Conservation (phyloP, 2,797 vertebrate species). For the Bryconaethiops microstoma region DNA sequence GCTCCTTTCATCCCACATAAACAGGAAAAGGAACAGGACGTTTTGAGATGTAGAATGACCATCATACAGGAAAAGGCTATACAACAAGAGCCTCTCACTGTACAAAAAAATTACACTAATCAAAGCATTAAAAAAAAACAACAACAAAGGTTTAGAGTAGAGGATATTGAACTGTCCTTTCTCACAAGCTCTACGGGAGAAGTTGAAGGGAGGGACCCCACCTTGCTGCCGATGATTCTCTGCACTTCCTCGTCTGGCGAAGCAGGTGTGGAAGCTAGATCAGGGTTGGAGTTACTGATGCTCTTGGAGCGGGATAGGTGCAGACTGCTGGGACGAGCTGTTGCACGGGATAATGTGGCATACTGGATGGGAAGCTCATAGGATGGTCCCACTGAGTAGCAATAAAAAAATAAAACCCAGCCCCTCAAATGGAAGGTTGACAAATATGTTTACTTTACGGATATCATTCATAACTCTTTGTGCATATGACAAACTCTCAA, state of each 20-base stretch:
- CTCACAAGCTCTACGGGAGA: not conserved
- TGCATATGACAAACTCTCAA: not conserved
- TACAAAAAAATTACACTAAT: not conserved
- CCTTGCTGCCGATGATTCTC: conserved; percentile 88
- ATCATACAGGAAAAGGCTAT: conserved; percentile 11
- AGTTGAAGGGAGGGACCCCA: conserved; percentile 52
- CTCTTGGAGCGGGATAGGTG: conserved; percentile 88
- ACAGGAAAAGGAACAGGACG: conserved; percentile 17
- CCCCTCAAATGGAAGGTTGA: not conserved
- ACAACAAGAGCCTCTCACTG: not conserved
- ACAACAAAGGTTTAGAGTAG: not conserved
- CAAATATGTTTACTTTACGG: not conserved
- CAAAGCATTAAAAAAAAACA: conserved; percentile 1
- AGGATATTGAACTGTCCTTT: not conserved
- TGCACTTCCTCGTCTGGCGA: conserved; percentile 90
- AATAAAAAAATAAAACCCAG: not conserved
- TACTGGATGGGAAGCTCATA: conserved; percentile 80
- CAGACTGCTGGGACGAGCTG: conserved; percentile 82
- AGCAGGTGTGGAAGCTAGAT: conserved; percentile 82
- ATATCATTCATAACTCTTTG: not conserved
- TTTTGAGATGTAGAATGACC: not conserved
- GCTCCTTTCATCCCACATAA: conserved; percentile 15
- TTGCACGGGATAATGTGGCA: conserved; percentile 84
- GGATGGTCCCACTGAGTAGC: conserved; percentile 53
- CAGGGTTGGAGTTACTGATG: conserved; percentile 93